Percentiles rank a stretch among this genome's conserved stretches.
These are phyloP conservation scores for Hirundo rustica DNA, from an alignment of 2,797 vertebrate species.

Conservation along the genomic window DNA sequence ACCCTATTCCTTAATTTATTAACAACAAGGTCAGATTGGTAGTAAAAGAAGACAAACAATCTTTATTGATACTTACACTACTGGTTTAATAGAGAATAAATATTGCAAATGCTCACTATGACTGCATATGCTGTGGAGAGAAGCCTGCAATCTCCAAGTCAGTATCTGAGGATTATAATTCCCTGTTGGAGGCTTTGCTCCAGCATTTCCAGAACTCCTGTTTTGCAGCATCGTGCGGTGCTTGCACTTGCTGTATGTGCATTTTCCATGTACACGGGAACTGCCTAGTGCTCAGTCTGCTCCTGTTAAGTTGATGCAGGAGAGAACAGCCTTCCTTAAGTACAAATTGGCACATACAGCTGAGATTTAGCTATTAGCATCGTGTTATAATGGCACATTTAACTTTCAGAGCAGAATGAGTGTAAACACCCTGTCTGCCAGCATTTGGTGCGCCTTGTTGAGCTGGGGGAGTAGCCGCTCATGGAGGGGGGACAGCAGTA, in stretches of 20 bases:
- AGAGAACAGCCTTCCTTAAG: not conserved
- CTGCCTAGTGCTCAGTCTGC: not conserved
- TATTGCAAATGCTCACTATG: not conserved
- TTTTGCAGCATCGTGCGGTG: not conserved
- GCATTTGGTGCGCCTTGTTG: not conserved
- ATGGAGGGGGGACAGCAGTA: not conserved
- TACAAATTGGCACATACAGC: not conserved
- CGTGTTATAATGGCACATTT: constrained; percentile 32
- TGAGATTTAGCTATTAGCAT: constrained; percentile 41
- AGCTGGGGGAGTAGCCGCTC: not conserved
- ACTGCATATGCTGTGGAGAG: not conserved
- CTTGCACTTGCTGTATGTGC: not conserved
- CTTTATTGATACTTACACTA: constrained; percentile 28
- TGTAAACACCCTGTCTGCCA: not conserved
- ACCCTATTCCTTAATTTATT: constrained; percentile 39
- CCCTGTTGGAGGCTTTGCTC: not conserved
- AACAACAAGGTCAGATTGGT: not conserved
- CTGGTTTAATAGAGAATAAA: constrained; percentile 45
- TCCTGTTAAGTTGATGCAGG: not conserved
- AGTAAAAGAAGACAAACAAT: constrained; percentile 26
- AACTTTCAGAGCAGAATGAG: not conserved
- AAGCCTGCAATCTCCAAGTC: not conserved
- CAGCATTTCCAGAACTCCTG: not conserved
- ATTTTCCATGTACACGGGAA: not conserved
- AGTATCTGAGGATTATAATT: not conserved